Evolutionary conservation across 1,140 invertebrate genomes (phyloP).

Genomic region (Euwallacea similis): DNA sequence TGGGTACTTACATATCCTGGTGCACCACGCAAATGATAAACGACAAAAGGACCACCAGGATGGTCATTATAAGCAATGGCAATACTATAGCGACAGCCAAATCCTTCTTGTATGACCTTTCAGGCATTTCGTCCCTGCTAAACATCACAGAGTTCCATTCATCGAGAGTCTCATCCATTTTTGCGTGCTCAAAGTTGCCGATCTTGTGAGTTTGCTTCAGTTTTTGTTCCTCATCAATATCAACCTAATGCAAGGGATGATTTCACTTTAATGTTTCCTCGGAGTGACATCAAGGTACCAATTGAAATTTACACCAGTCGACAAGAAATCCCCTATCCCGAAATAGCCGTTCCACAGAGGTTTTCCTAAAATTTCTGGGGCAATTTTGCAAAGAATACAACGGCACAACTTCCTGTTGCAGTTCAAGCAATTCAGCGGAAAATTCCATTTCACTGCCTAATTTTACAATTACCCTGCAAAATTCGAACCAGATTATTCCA

Average conservation of each 20-base stretch:
- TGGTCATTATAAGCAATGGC: slow-evolving; percentile 67
- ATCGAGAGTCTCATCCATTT: neutral
- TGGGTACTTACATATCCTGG: slow-evolving; percentile 73
- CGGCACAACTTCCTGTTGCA: slow-evolving; percentile 81
- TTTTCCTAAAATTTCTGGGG: slow-evolving; percentile 79
- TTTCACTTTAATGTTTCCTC: slow-evolving; percentile 38
- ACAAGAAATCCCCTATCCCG: slow-evolving; percentile 73
- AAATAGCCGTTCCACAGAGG: slow-evolving; percentile 82
- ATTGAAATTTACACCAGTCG: slow-evolving; percentile 87
- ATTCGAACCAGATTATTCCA: neutral
- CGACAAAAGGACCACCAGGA: slow-evolving; percentile 68
- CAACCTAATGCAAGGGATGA: neutral
- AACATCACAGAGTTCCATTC: slow-evolving; percentile 41
- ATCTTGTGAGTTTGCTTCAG: neutral
- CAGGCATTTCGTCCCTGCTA: slow-evolving; percentile 62
- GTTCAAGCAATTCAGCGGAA: slow-evolving; percentile 69
- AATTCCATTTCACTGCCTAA: slow-evolving; percentile 76
- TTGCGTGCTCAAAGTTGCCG: no score
- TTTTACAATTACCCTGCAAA: slow-evolving; percentile 74
- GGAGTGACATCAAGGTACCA: slow-evolving; percentile 58
- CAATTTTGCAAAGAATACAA: slow-evolving; percentile 74
- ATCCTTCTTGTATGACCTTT: slow-evolving; percentile 71
- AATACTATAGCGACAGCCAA: slow-evolving; percentile 71
- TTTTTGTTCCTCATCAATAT: neutral
- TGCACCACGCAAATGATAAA: slow-evolving; percentile 76